Evolutionary conservation across 2,888 invertebrate genomes (phyloP).

Genomic region (Microplitis deprimator): DNA sequence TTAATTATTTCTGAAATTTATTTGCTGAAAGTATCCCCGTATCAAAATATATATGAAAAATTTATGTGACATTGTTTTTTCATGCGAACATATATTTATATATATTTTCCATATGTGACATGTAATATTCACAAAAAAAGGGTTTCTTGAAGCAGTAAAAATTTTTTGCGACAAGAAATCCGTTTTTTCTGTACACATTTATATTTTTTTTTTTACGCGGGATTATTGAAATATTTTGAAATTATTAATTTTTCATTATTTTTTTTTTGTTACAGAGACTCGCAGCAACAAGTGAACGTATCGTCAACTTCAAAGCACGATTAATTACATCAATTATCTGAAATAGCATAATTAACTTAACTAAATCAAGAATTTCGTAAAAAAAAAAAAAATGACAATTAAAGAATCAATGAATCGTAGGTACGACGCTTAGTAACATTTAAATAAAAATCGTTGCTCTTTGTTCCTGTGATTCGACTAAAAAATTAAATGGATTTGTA

Average conservation of each 20-base stretch:
- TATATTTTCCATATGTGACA: too few species aligned
- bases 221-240: not conserved
- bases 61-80: too few species aligned
- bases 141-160: too few species aligned
- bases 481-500: not conserved
- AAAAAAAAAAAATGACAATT: conserved; percentile 16
- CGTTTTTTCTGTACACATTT: too few species aligned
- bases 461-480: conserved; percentile 65
- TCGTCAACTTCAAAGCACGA: conserved; percentile 94
- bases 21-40: too few species aligned
- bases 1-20: too few species aligned
- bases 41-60: too few species aligned
- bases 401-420: conserved; percentile 55
- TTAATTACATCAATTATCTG: conserved; percentile 92
- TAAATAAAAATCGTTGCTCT: conserved; percentile 59
- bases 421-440: conserved; percentile 59
- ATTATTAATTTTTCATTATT: too few species aligned
- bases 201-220: not conserved
- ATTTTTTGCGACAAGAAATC: too few species aligned
- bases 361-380: conserved; percentile 16
- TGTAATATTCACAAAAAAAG: too few species aligned
- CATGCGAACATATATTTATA: too few species aligned
- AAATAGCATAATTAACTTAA: conserved; percentile 40
- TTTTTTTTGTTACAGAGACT: conserved; percentile 74
- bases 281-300: conserved; percentile 91